Evolutionary conservation across 2,888 invertebrate species (phyloP), one percentile per base, ranked within the genome.

Genomic region (Thereva unica): DNA sequence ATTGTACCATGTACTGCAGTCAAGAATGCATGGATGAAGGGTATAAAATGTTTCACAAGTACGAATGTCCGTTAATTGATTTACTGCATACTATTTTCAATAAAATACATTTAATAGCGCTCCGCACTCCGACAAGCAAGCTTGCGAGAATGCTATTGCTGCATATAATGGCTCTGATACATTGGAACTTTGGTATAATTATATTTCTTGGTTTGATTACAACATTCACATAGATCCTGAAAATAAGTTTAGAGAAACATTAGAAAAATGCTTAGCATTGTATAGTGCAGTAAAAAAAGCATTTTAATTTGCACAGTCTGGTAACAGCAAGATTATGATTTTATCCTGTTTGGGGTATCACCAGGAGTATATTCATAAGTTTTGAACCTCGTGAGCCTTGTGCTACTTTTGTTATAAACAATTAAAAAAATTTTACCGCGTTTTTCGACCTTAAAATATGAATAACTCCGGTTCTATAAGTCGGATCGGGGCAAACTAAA

Each of bases 171-270:
- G 95, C 1, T 86, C 90, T 69, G 97, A 97, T 83, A 95, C 95
- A 1, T 80, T 97, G 69, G 91, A 92, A 75, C 89, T 91, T 67
- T 95, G 95, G 92, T 91, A 91, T 76, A 89, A 90, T 73, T 97
- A 95, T 77, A 91, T 96, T 67, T 87, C 88, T 69, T 97, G 96
- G 96, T 87, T 93, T 68, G 96, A 97, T 77, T 95, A 96, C 78
- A 92, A 90, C 75, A 74, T 76, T 3, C 75, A 74, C 52, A 76
- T 78, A n/a, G 95, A 87, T 80, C 93, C 94, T n/a, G 93, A 93
- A 78, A 90, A 91, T 78, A 95, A 95, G n/a, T 91, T 89, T 75
- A 92, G 93, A 72, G 91, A 91, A 52, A 90, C 92, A 64, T 84
- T 95, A 69, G 91, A 93, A 78, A 88, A 91, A 73, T 96, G 96